phyloP scores from a whole-genome alignment of 2,113 vertebrate genomes.

The Rana temporaria region DNA sequence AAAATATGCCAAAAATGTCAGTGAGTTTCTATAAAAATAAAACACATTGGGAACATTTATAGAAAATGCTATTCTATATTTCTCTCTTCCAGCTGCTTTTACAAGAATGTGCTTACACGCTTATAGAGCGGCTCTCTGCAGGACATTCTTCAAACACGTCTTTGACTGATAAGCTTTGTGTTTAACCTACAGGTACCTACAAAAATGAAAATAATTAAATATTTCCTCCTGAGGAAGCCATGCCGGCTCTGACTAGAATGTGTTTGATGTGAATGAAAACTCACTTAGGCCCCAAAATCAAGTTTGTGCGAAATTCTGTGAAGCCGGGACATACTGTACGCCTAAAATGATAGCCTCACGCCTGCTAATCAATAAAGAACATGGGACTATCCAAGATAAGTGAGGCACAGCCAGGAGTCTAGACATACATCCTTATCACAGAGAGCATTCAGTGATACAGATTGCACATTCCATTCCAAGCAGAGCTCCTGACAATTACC shows the following conservation, averaged over 20 bases:
- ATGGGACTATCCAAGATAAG: constrained; percentile 27
- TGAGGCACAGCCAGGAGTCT: constrained; percentile 42
- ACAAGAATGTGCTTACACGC: constrained; percentile 14
- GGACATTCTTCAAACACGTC: constrained; percentile 26
- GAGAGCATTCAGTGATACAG: constrained; percentile 39
- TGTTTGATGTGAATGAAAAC: constrained; percentile 30
- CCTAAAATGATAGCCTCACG: constrained; percentile 43
- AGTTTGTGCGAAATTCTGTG: not conserved
- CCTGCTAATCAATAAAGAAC: constrained; percentile 49
- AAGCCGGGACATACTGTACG: constrained; percentile 16
- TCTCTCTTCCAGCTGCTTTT: not conserved
- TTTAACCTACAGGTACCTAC: constrained; percentile 36
- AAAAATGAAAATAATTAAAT: constrained; percentile 43
- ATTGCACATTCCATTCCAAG: constrained; percentile 36
- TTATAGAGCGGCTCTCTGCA: constrained; percentile 25
- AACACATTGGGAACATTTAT: not conserved
- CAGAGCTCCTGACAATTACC: constrained; percentile 35
- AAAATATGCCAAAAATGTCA: too few relatives aligned
- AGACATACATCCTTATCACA: constrained; percentile 43
- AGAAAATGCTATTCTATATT: not conserved
- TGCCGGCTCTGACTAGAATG: not conserved
- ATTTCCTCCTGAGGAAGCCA: constrained; percentile 30
- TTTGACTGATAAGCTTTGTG: constrained; percentile 36
- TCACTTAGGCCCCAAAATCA: constrained; percentile 19
- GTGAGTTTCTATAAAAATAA: not conserved